Percentiles rank a stretch among this genome's conserved stretches.
Evolutionary conservation across 1,140 invertebrate species (phyloP).

Genomic region (Pantala flavescens): DNA sequence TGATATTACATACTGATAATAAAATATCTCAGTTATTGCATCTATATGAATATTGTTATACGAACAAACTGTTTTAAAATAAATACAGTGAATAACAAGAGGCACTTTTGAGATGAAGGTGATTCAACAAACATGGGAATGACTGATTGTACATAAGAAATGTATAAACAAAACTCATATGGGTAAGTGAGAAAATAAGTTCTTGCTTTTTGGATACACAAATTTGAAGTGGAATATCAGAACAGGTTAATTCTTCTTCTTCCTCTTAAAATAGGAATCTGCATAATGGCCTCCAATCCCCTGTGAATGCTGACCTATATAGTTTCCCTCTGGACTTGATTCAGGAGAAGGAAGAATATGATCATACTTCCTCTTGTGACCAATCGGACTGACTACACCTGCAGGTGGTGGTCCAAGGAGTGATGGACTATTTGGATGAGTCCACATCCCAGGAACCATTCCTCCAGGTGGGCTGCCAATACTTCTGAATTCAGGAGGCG

Average conservation of each 20-base stretch:
- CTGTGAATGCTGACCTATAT: constrained; percentile 47
- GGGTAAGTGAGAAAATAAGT: neutral
- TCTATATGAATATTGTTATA: neutral
- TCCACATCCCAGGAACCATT: neutral
- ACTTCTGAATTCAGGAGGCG: neutral
- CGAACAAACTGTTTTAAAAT: neutral
- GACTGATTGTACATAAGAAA: neutral
- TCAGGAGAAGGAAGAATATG: constrained; percentile 42
- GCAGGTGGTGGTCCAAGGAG: constrained; percentile 17
- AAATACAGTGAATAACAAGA: neutral
- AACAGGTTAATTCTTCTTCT: constrained; percentile 32
- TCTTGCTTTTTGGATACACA: neutral
- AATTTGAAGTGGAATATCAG: neutral
- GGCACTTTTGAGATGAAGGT: neutral
- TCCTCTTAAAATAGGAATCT: constrained; percentile 41
- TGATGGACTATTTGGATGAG: neutral
- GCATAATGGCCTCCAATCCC: constrained; percentile 47
- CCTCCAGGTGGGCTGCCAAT: neutral
- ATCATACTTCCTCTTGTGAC: constrained; percentile 40
- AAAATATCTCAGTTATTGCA: neutral
- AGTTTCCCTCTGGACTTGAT: constrained; percentile 40
- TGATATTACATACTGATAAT: neutral
- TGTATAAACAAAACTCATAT: neutral
- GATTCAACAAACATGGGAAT: neutral
- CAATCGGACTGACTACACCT: constrained; percentile 30